Evolutionary conservation across 2,888 invertebrate species (phyloP).

Genomic region (Aphodius granarius): DNA sequence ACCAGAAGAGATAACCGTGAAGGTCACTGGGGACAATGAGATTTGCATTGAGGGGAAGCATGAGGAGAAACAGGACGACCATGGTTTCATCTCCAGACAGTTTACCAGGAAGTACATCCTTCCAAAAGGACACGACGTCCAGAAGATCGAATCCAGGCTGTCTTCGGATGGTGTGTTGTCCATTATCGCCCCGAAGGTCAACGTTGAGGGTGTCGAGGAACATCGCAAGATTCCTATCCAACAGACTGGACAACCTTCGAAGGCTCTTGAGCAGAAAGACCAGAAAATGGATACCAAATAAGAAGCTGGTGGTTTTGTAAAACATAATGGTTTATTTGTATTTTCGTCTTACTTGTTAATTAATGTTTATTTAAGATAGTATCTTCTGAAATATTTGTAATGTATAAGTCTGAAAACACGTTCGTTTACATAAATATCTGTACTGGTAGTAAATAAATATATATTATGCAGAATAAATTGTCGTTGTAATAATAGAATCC

Average conservation of each 20-base stretch:
- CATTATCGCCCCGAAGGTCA: slow-evolving; percentile 64
- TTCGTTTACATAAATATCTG: too few species aligned
- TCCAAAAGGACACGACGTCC: slow-evolving; percentile 74
- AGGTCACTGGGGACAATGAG: slow-evolving; percentile 65
- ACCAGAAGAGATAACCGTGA: slow-evolving; percentile 79
- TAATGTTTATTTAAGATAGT: too few species aligned
- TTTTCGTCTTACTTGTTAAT: too few species aligned
- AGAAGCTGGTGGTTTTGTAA: too few species aligned
- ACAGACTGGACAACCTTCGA: slow-evolving; percentile 18
- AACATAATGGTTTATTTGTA: too few species aligned
- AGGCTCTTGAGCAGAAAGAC: slow-evolving; percentile 12
- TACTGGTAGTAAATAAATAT: too few species aligned
- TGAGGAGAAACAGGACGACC: slow-evolving; percentile 74
- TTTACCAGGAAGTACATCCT: slow-evolving; percentile 74
- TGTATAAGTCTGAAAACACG: too few species aligned
- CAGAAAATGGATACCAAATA: slow-evolving; percentile 3
- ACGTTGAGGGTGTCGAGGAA: slow-evolving; percentile 39
- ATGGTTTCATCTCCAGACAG: slow-evolving; percentile 75
- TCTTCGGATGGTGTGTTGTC: slow-evolving; percentile 76
- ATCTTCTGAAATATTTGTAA: too few species aligned
- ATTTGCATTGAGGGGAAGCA: slow-evolving; percentile 79
- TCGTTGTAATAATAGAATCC: too few species aligned
- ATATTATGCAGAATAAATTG: too few species aligned
- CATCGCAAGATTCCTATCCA: slow-evolving; percentile 19
- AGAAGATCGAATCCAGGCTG: slow-evolving; percentile 70